These are phyloP conservation scores for Nemotelus nigrinus DNA, from an alignment of 2,888 invertebrate species.

Conservation along the genomic window DNA sequence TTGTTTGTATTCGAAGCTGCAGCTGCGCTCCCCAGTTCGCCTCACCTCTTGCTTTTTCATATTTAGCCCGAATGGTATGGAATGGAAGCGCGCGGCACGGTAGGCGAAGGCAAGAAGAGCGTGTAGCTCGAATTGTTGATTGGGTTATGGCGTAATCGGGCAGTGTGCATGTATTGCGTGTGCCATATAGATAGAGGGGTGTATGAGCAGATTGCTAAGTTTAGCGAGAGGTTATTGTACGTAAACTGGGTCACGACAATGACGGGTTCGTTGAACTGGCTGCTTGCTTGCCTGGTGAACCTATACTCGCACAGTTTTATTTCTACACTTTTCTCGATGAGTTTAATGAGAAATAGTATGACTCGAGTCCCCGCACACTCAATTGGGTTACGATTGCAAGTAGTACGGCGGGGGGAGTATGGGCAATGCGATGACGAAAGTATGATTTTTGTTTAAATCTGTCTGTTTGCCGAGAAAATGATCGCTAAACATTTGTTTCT, in stretches of 20 bases:
- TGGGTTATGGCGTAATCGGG: slow-evolving; percentile 35
- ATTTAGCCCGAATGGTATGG: not conserved
- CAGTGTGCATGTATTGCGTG: slow-evolving; percentile 27
- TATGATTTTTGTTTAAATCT: too few relatives aligned
- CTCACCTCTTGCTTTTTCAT: not conserved
- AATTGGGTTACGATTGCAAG: slow-evolving; percentile 13
- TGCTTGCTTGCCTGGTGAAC: slow-evolving; percentile 50
- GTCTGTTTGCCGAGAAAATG: too few relatives aligned
- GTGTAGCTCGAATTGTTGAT: slow-evolving; percentile 18
- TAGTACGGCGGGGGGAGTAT: not conserved
- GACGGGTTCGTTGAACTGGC: slow-evolving; percentile 65
- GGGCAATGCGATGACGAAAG: slow-evolving; percentile 7
- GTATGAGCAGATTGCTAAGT: slow-evolving; percentile 43
- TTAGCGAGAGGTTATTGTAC: slow-evolving; percentile 63
- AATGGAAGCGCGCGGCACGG: not conserved
- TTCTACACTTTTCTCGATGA: slow-evolving; percentile 43
- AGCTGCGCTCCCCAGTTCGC: slow-evolving; percentile 33
- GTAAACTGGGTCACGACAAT: slow-evolving; percentile 66
- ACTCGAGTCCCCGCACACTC: slow-evolving; percentile 11
- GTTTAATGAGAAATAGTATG: slow-evolving; percentile 10
- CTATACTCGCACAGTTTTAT: slow-evolving; percentile 52
- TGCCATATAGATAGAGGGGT: slow-evolving; percentile 44
- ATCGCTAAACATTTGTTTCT: too few relatives aligned
- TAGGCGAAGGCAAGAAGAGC: not conserved
- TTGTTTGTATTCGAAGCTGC: slow-evolving; percentile 31